These are phyloP conservation scores for Sarcophaga rosellei DNA, from an alignment of 2,888 invertebrate species.

Conservation along the genomic window DNA sequence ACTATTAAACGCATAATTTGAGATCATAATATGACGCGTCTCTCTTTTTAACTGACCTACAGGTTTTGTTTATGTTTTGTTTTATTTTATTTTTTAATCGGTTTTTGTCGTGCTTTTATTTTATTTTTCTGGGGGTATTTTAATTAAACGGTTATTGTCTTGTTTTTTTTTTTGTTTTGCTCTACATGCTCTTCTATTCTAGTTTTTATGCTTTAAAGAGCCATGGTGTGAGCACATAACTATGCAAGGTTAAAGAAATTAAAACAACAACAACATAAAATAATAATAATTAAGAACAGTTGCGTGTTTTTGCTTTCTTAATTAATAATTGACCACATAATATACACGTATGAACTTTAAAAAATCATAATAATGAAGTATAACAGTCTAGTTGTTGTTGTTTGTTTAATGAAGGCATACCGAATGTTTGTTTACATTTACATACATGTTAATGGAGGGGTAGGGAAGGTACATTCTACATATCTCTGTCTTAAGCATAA, in stretches of 20 bases:
- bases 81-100: background rate
- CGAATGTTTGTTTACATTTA: no score
- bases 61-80: slow-evolving; percentile 10
- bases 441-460: no score
- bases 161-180: background rate
- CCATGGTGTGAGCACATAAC: slow-evolving; percentile 29
- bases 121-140: background rate
- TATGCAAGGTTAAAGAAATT: slow-evolving; percentile 56
- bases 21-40: background rate
- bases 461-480: no score
- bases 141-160: slow-evolving; percentile 21
- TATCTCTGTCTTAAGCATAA: no score
- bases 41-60: slow-evolving; percentile 19
- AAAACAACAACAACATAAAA: background rate
- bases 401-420: no score
- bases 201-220: background rate
- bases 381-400: background rate
- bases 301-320: slow-evolving; percentile 2
- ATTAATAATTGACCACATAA: background rate
- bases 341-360: background rate
- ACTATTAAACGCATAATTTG: background rate
- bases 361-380: background rate
- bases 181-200: no score
- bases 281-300: slow-evolving; percentile 22
- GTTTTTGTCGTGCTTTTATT: slow-evolving; percentile 4